Base-by-base conservation (phyloP, 1,140 invertebrate genomes). In the Drosophila nebulosa region DNA sequence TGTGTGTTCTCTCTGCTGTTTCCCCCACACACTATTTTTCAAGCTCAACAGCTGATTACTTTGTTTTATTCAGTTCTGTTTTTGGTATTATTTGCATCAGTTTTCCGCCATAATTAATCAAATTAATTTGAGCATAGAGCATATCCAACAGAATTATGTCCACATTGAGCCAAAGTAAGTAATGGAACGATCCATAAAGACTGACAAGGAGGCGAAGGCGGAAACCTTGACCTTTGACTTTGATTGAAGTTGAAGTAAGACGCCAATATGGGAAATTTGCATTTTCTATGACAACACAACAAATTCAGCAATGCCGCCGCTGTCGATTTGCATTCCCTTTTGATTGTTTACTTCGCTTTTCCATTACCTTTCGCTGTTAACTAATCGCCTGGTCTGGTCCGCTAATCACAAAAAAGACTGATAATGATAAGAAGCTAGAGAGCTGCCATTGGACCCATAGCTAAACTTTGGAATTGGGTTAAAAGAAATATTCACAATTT, bases 381-480 rank as follows among this genome's bases (percentile, higher is more conserved):
- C 62, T 86, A 80, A 85, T 85, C 81, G 14, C 46, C 39, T n/a
- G n/a, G n/a, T n/a, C n/a, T 46, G 16, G 39, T 16, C 18, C 7
- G 46, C 69, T 80, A 77, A 85, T 85, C 81, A 53, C 52, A 21
- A 4, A 16, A 42, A 26, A 18, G 52, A 14, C 26, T 51, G 30
- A 27, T 35, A 36, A 36, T 73, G 81, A 85, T 85, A 85, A 86
- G 69, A 26, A 1, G 10, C 36, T 32, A 59, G 52, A 39, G 39
- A 30, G 52, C 52, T 55, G 7, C 16, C 26, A 27, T 55, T 55
- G 52, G 52, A 55, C 52, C 52, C 46, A 39, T 42, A 21, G 35
- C 60, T 85, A 86, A 78, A 80, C 81, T 86, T 85, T 85, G 81
- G 81, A 86, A 81, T 71, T 64, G 39, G 39, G 39, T 46, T 46